Conservation (phyloP, 1,140 invertebrate species). For the Gyrodactylus bullatarudis region DNA sequence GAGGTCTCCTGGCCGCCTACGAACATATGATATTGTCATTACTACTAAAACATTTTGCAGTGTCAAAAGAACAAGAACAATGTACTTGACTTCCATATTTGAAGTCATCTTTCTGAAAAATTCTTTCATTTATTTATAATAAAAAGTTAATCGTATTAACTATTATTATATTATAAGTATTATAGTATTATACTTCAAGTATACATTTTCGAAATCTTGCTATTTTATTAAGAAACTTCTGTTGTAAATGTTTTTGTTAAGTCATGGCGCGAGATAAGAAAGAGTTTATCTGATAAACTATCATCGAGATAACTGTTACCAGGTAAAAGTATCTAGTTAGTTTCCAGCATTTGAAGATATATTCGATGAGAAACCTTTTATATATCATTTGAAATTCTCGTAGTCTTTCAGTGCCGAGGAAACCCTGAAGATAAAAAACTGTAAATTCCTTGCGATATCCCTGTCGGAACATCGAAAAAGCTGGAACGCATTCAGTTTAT, state of each 20-base stretch:
- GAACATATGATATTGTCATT: constrained; percentile 31
- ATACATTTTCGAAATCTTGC: too few species aligned
- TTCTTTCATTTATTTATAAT: background rate
- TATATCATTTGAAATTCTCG: background rate
- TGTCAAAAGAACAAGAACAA: background rate
- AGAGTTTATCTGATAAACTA: background rate
- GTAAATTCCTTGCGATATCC: too few species aligned
- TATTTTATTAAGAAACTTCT: too few species aligned
- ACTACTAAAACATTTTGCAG: constrained; percentile 5
- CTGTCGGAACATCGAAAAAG: too few species aligned
- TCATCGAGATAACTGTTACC: too few species aligned
- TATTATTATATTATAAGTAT: background rate
- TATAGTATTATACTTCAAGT: too few species aligned
- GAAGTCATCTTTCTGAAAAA: background rate
- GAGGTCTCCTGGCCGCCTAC: constrained; percentile 49
- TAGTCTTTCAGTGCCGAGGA: too few species aligned
- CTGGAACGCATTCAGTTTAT: too few species aligned
- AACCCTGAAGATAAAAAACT: too few species aligned
- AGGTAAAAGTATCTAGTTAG: constrained; percentile 3
- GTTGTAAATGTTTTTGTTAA: background rate
- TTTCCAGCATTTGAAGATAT: background rate
- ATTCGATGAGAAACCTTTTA: constrained; percentile 5
- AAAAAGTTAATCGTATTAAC: background rate
- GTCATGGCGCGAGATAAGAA: background rate
- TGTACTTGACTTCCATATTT: too few species aligned